phyloP scores from a whole-genome alignment of 2,113 vertebrate genomes.

The Cacatua alba region DNA sequence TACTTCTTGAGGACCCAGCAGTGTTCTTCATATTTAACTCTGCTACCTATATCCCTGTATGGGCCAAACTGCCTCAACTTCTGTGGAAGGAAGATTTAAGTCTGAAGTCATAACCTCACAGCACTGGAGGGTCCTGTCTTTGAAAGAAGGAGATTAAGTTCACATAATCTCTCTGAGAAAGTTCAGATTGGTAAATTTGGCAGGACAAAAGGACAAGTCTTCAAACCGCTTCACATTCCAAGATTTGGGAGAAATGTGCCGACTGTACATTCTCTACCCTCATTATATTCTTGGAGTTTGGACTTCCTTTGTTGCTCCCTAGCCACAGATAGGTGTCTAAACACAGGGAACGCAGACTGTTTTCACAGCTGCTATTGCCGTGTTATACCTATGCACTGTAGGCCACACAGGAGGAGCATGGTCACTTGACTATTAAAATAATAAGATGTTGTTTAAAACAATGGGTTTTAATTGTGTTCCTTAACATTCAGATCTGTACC shows the following conservation, averaged over 20 bases:
- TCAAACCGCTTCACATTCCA: conserved; percentile 45
- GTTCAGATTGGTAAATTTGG: neutral
- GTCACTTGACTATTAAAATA: neutral
- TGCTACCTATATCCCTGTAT: neutral
- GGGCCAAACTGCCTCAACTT: neutral
- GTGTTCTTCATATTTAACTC: neutral
- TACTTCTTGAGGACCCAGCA: neutral
- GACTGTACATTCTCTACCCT: conserved; percentile 27
- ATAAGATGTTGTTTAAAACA: conserved; percentile 20
- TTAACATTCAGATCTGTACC: neutral
- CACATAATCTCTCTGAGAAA: neutral
- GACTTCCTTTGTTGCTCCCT: conserved; percentile 58
- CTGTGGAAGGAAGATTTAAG: neutral
- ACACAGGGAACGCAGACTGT: conserved; percentile 67
- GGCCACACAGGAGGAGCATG: conserved; percentile 73
- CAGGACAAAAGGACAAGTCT: conserved; percentile 29
- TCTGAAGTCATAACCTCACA: neutral
- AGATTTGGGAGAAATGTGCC: conserved; percentile 9
- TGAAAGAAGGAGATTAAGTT: neutral
- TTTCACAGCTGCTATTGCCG: conserved; percentile 74
- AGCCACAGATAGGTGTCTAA: conserved; percentile 75
- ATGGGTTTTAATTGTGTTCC: neutral
- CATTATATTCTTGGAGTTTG: conserved; percentile 50
- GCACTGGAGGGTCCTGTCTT: neutral
- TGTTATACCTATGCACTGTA: conserved; percentile 53